Conservation (phyloP, 2,113 vertebrate genomes). For the Stictonetta naevosa region DNA sequence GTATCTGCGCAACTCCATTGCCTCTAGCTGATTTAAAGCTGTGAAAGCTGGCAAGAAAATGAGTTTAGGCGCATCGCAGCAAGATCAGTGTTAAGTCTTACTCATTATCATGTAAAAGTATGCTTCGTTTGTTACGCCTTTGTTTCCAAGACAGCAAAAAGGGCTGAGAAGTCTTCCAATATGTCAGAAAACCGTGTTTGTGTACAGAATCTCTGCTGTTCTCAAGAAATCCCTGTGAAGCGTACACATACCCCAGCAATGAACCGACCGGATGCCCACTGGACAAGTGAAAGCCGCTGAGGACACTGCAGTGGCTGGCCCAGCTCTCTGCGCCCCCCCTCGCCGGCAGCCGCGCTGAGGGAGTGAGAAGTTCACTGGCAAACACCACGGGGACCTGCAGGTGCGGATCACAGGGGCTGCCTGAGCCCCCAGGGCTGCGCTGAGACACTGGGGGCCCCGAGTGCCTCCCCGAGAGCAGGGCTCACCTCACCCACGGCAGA, state of each 20-base stretch:
- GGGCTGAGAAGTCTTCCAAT: neutral
- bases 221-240: neutral
- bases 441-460: too few species aligned
- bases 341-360: neutral
- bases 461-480: too few species aligned
- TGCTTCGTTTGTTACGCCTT: neutral
- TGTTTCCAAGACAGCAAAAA: neutral
- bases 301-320: neutral
- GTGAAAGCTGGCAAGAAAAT: neutral
- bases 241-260: rapidly evolving
- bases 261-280: neutral
- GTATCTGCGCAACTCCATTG: rapidly evolving
- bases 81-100: neutral
- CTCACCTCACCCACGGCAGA: neutral
- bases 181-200: neutral
- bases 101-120: rapidly evolving
- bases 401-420: neutral
- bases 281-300: neutral
- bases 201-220: neutral
- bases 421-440: neutral
- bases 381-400: neutral
- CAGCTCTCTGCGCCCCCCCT: neutral
- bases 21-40: neutral
- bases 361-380: neutral
- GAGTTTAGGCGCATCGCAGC: neutral